Conservation (phyloP, 2,888 invertebrate species). For the Blastobasis adustella region DNA sequence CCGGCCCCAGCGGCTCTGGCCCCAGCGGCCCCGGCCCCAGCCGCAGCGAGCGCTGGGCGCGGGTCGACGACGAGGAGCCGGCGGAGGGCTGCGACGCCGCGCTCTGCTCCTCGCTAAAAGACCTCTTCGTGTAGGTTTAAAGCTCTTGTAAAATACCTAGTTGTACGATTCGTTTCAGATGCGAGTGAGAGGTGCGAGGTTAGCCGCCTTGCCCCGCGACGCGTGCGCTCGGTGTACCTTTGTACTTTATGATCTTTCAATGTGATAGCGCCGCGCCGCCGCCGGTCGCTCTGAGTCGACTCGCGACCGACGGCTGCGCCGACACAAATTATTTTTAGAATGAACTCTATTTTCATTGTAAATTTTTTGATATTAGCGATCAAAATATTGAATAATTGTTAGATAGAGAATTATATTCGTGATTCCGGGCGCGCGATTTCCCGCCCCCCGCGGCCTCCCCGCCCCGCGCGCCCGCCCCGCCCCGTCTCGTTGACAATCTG, state of each 20-base stretch:
- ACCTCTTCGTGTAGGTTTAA: slow-evolving; percentile 85
- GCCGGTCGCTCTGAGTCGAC: slow-evolving; percentile 60
- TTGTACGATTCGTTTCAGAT: slow-evolving; percentile 45
- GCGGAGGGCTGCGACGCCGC: slow-evolving; percentile 85
- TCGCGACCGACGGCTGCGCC: slow-evolving; percentile 57
- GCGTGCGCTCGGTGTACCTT: slow-evolving; percentile 32
- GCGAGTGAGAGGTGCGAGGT: slow-evolving; percentile 33
- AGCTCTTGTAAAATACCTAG: slow-evolving; percentile 59
- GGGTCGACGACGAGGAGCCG: slow-evolving; percentile 81
- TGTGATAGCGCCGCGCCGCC: slow-evolving; percentile 67
- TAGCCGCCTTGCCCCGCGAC: slow-evolving; percentile 16
- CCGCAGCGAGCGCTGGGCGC: slow-evolving; percentile 75
- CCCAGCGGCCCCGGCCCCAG: slow-evolving; percentile 71
- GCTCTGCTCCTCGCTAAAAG: slow-evolving; percentile 88
- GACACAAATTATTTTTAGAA: slow-evolving; percentile 68
- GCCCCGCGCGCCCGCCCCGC: slow-evolving; percentile 51
- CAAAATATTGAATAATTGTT: slow-evolving; percentile 66
- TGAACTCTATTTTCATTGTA: slow-evolving; percentile 74
- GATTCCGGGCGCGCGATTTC: slow-evolving; percentile 61
- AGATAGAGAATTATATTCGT: slow-evolving; percentile 71
- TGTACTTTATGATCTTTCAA: slow-evolving; percentile 69
- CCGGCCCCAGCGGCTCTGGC: slow-evolving; percentile 36
- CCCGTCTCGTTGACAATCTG: slow-evolving; percentile 60
- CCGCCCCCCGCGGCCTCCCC: slow-evolving; percentile 26
- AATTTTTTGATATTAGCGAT: slow-evolving; percentile 70